Base-by-base conservation (phyloP, 2,797 vertebrate species). In the Emys orbicularis region DNA sequence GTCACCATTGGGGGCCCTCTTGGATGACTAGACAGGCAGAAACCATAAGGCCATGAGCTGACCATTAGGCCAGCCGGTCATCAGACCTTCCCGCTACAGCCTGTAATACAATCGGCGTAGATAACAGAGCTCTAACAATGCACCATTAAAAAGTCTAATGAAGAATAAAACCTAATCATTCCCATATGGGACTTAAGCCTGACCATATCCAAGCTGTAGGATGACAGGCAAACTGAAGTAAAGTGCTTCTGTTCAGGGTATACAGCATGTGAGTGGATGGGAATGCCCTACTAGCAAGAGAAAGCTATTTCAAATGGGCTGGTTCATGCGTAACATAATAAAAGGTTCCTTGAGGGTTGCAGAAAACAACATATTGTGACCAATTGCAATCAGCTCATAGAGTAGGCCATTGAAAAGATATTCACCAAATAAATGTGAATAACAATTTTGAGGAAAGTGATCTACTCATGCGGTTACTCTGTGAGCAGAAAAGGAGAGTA, bases 201-300 rank as follows among this genome's bases (percentile, higher is more conserved):
- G 77, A 41, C 29, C 84, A 61, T 25, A 47, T 81, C 88, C 47
- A 37, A 15, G 34, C 25, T 31, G 49, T 16, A 15, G 10, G 13
- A 49, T 56, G 13, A 56, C 76, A 10, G 59, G 54, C 54, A 12
- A 49, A 65, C 19, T 54, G 54, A 61, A 76, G 49, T 65, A 56
- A 84, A 76, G 47, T 49, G 84, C 61, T 27, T 11, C 37, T 0
- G 0, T 41, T 52, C 47, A 47, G 37, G 61, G 25, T 34, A 13
- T 0, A 1, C 65, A 47, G 54, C 50, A 49, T 21, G 59, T 61
- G 31, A 61, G 31, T 61, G 31, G 59, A 61, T 16, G 31, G 31
- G 59, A 61, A 61, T 81, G 41, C 49, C 82, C 47, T 47, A 65
- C 19, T 18, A 56, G 21, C 41, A 85, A 61, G 59, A 84, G 47